Percentiles rank a stretch among this genome's conserved stretches.
Evolutionary conservation across 1,140 invertebrate genomes (phyloP).

Genomic region (Helicorthomorpha holstii): DNA sequence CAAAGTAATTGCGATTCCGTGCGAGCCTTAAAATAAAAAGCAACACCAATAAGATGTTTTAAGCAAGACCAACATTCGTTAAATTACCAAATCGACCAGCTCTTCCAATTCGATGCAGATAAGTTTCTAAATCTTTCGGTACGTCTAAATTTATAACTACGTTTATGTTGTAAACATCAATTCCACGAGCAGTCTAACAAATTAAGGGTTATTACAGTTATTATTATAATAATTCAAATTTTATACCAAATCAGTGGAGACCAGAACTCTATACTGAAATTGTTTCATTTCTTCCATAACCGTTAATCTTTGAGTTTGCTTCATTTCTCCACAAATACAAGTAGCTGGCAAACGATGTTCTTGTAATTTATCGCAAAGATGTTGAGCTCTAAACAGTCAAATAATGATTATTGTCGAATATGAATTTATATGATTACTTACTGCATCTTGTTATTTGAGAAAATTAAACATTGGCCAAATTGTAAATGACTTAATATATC

Average conservation of each 20-base stretch:
- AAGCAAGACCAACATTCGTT: background rate
- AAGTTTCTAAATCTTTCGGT: background rate
- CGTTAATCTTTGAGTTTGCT: constrained; percentile 54
- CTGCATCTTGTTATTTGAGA: constrained; percentile 68
- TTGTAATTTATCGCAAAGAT: constrained; percentile 48
- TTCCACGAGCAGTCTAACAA: background rate
- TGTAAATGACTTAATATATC: constrained; percentile 48
- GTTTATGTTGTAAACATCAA: background rate
- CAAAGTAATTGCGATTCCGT: constrained; percentile 51
- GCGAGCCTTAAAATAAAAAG: constrained; percentile 37
- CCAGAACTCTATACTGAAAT: constrained; percentile 60
- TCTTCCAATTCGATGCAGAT: background rate
- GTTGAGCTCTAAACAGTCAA: constrained; percentile 30
- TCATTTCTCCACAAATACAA: constrained; percentile 54
- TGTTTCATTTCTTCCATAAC: constrained; percentile 54
- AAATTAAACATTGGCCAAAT: constrained; percentile 81
- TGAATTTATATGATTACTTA: constrained; percentile 19
- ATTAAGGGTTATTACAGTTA: background rate
- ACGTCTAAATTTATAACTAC: background rate
- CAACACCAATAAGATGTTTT: background rate
- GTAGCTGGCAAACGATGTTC: constrained; percentile 47
- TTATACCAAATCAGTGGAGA: constrained; percentile 69
- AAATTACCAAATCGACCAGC: background rate
- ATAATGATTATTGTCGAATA: constrained; percentile 9
- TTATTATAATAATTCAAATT: background rate